Conservation (phyloP, 1,140 invertebrate genomes). For the Macrotrachela quadricornifera region DNA sequence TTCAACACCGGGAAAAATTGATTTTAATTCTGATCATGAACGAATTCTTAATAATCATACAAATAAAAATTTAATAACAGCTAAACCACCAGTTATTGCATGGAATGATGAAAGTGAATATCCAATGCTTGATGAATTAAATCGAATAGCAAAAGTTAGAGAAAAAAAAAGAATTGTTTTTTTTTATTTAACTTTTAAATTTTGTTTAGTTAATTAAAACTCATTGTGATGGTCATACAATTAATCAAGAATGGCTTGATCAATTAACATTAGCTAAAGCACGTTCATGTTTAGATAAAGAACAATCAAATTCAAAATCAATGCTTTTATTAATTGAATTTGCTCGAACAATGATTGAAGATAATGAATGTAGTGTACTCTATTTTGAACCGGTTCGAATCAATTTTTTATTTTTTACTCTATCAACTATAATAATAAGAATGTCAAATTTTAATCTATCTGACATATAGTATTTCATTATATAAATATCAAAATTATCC, state of each 20-base stretch:
- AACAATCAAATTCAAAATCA: constrained; percentile 72
- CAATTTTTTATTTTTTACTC: no score
- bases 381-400: constrained; percentile 35
- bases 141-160: constrained; percentile 53
- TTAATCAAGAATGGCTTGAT: constrained; percentile 88
- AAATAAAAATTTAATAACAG: not conserved
- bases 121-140: constrained; percentile 49
- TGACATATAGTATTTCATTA: no score
- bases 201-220: constrained; percentile 54
- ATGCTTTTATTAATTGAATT: constrained; percentile 92
- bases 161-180: no score
- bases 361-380: constrained; percentile 40
- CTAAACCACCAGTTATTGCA: not conserved
- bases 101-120: constrained; percentile 7
- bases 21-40: no score
- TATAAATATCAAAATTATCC: no score
- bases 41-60: not conserved
- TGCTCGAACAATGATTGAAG: constrained; percentile 48
- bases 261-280: constrained; percentile 81
- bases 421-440: no score
- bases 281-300: constrained; percentile 76
- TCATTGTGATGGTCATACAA: constrained; percentile 74
- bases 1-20: constrained; percentile 54
- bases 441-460: no score
- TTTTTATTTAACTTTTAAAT: not conserved